Base-by-base conservation (phyloP, 2,888 invertebrate species). In the Epinotia bilunana region DNA sequence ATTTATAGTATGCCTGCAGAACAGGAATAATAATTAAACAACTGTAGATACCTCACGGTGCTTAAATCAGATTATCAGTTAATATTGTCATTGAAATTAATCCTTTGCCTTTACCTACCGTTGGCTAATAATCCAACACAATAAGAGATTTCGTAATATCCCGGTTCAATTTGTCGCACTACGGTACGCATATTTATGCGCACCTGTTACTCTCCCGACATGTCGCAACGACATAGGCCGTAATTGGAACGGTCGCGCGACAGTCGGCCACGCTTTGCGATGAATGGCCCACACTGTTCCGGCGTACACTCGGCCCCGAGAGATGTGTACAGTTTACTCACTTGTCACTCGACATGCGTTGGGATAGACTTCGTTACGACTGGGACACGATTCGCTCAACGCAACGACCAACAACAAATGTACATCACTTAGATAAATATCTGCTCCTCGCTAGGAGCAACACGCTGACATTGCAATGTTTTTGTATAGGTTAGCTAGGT, bases 61-160 rank as follows among this genome's bases (percentile, higher is more conserved):
- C 53, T 13, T 53, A 53, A 6, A n/a, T 53, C 16, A 53, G 16
- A 53, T 53, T 53, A 53, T 13, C n/a, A n/a, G n/a, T 53, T 53
- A n/a, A n/a, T n/a, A n/a, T 53, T 53, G 16, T 39, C 18, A 46
- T 6, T 63, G 43, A 43, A 43, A 46, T 63, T 43, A 63, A 23
- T 53, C 53, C 67, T 57, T 3, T n/a, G n/a, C 11, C n/a, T 20
- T 20, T 7, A 11, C 55, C 55, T 33, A 28, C 39, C 18, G 55
- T 67, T 18, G 55, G 28, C 33, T 58, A 23, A 57, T 58, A 23
- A 57, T 18, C 9, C 20, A 20, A 68, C 13, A 68, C 55, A 39
- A 53, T 53, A n/a, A 58, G 53, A 73, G 76, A 72, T 76, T 78
- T 73, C 62, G 63, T 68, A 75, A 76, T 73, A 64, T 70, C 55